Evolutionary conservation across 2,113 vertebrate species (phyloP).

Genomic region (Myotis lucifugus): DNA sequence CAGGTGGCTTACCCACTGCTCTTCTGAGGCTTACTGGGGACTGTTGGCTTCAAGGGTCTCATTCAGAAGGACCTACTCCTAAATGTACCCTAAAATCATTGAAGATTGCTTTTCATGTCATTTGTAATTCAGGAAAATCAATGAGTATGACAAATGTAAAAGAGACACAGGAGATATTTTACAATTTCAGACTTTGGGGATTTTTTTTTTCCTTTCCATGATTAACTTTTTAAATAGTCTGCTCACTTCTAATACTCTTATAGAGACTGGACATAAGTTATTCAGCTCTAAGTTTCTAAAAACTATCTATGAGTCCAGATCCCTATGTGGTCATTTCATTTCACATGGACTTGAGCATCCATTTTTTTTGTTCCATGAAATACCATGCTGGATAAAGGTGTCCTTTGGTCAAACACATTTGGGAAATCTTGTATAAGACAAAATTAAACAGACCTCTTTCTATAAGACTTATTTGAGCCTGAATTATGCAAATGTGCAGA

Average conservation of each 20-base stretch:
- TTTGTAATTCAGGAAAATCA: background rate
- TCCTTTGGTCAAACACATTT: background rate
- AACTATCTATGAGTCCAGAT: background rate
- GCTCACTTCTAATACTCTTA: background rate
- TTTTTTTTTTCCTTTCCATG: background rate
- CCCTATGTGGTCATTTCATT: background rate
- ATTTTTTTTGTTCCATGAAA: background rate
- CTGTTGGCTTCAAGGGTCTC: background rate
- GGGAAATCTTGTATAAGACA: background rate
- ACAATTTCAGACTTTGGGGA: background rate
- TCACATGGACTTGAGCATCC: background rate
- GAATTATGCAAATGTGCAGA: background rate
- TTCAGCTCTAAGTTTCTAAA: background rate
- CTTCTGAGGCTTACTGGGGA: background rate
- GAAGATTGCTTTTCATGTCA: background rate
- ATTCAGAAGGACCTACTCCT: background rate
- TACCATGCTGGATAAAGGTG: background rate
- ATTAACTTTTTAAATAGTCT: background rate
- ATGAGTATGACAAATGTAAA: background rate
- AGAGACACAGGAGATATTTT: background rate
- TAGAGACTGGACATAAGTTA: background rate
- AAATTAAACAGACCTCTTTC: background rate
- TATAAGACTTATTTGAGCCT: background rate
- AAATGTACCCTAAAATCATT: background rate
- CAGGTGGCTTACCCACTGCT: background rate